A percentile compares a stretch with the other conserved stretches of the same genome.
phyloP scores from a whole-genome alignment of 2,888 invertebrate genomes.

The Heliconius ismenius region DNA sequence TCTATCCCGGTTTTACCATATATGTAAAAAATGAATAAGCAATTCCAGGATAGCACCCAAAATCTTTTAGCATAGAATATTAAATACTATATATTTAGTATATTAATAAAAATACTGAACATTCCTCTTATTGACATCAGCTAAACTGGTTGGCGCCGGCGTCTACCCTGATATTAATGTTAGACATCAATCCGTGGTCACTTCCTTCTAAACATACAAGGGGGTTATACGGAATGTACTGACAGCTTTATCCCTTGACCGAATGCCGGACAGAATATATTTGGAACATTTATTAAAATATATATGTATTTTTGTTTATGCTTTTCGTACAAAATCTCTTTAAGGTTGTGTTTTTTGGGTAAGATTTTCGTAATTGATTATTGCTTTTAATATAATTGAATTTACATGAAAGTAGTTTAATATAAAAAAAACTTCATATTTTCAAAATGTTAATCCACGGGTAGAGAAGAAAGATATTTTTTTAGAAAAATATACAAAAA shows the following conservation, averaged over 20 bases:
- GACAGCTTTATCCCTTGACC: slow-evolving; percentile 23
- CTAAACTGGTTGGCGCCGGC: slow-evolving; percentile 28
- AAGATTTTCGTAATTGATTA: background rate
- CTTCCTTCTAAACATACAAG: slow-evolving; percentile 25
- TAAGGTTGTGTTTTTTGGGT: background rate
- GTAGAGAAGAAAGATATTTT: no score
- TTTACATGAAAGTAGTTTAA: background rate
- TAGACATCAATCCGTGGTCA: slow-evolving; percentile 28
- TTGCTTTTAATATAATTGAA: background rate
- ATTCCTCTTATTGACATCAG: slow-evolving; percentile 20
- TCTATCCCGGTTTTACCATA: no score
- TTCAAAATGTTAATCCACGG: no score
- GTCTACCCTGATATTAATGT: slow-evolving; percentile 31
- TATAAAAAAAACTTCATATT: background rate
- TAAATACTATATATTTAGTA: background rate
- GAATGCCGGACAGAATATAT: slow-evolving; percentile 6
- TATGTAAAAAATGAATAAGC: no score
- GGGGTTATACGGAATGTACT: slow-evolving; percentile 10
- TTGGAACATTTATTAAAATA: slow-evolving; percentile 12
- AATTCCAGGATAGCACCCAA: no score
- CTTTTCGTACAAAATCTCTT: background rate
- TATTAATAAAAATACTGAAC: background rate
- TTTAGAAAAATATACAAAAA: no score
- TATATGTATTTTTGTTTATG: background rate
- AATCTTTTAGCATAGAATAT: background rate